Evolutionary conservation across 2,113 vertebrate species (phyloP), one percentile per base, ranked within the genome.

Genomic region (Riparia riparia): DNA sequence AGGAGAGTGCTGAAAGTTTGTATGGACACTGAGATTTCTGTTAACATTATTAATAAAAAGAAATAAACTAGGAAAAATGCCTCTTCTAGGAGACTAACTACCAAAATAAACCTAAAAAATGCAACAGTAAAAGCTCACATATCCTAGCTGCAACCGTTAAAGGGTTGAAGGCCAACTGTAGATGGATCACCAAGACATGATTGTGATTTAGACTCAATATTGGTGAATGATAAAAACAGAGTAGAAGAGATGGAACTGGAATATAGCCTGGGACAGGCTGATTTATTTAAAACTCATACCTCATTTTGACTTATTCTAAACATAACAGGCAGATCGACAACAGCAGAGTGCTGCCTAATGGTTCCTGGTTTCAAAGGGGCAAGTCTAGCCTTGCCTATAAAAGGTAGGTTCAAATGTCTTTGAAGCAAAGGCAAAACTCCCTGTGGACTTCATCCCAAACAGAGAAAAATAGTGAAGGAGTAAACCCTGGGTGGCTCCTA

Each of bases 351-450:
- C 16, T 88, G 68, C 74, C 82, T 91, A 68, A 86, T 91, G 34
- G 44, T 81, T 89, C 42, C 39, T 56, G n/a, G 21, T 85, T 93
- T 92, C 83, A 39, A 91, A 95, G 95, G 86, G 89, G 57, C 69
- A 92, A 79, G 81, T 16, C 12, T 41, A 71, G 16, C 10, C 60
- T 79, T 65, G 31, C n/a, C 61, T 89, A 18, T 53, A 57, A 93
- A 90, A 80, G 25, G n/a, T 37, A 70, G 8, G 19, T 58, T 89
- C 60, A 81, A 86, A 63, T 41, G 17, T 47, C 56, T 63, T 86
- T 81, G 37, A 89, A 74, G 21, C 44, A 74, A 91, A 89, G 50
- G 18, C 19, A 80, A 66, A 92, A 37, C 2, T 71, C 44, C 20
- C 21, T 26, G 41, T 32, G n/a, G 37, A 64, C 31, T 93, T 72